phyloP scores from a whole-genome alignment of 53 echinoderm and acorn worm species.

The Luidia sarsii region DNA sequence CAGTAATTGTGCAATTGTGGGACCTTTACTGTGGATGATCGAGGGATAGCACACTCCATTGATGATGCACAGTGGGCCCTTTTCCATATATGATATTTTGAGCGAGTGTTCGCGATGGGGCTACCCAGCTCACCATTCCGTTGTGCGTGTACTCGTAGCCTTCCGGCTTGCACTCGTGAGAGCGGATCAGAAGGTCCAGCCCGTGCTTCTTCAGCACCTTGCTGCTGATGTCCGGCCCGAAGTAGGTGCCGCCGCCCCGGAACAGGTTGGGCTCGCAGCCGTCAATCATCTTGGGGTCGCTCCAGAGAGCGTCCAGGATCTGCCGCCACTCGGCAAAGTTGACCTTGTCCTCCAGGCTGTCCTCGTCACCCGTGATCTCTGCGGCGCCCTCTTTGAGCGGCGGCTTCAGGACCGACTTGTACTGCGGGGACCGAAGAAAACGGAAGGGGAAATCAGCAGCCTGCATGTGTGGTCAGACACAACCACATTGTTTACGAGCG shows the following conservation, averaged over 20 bases:
- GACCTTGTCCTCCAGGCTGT: constrained; percentile 72
- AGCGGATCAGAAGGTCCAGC: constrained; percentile 86
- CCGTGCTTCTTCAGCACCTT: constrained; percentile 90
- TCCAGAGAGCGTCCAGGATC: constrained; percentile 94
- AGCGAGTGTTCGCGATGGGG: too few species aligned
- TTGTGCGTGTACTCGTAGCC: constrained; percentile 92
- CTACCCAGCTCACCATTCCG: constrained; percentile 68
- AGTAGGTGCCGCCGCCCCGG: constrained; percentile 95
- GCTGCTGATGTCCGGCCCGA: constrained; percentile 91
- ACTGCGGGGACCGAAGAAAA: too few species aligned
- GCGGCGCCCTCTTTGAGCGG: constrained; percentile 77
- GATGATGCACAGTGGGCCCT: too few species aligned
- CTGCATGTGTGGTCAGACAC: too few species aligned
- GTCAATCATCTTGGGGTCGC: constrained; percentile 84
- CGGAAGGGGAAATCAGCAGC: too few species aligned
- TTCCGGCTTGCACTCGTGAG: constrained; percentile 93
- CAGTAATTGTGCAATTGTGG: too few species aligned
- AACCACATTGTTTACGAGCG: too few species aligned
- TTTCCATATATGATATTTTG: too few species aligned
- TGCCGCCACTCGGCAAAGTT: constrained; percentile 96
- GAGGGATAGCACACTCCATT: too few species aligned
- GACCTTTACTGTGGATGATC: too few species aligned
- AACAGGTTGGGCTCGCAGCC: constrained; percentile 96
- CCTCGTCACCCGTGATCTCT: constrained; percentile 73
- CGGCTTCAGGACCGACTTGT: constrained; percentile 89